Percentiles rank a stretch among this genome's conserved stretches.
phyloP scores from a whole-genome alignment of 1,140 invertebrate species.

The Gonatopus flavifemur region DNA sequence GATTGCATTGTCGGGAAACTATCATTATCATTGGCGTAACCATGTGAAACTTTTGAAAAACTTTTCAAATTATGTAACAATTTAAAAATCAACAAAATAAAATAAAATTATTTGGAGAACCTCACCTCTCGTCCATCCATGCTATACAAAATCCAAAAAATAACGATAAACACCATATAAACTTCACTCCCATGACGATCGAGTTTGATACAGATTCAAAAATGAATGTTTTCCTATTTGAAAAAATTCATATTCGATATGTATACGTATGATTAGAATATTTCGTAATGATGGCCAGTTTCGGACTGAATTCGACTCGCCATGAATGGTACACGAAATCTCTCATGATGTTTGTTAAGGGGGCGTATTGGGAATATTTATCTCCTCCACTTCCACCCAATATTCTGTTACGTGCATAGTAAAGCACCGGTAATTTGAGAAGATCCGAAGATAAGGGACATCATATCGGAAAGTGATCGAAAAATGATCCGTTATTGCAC shows the following conservation, averaged over 20 bases:
- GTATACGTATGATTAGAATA: no score
- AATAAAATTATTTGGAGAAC: no score
- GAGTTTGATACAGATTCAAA: not conserved
- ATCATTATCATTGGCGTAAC: no score
- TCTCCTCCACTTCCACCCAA: constrained; percentile 35
- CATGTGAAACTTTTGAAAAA: no score
- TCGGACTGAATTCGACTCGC: constrained; percentile 17
- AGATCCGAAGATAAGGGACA: no score
- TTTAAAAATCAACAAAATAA: no score
- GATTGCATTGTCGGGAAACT: not conserved
- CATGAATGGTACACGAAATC: not conserved
- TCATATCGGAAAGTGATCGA: no score
- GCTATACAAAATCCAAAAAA: constrained; percentile 21
- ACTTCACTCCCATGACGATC: constrained; percentile 13
- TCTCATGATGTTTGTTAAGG: constrained; percentile 2
- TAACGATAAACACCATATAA: constrained; percentile 26
- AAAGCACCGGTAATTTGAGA: no score
- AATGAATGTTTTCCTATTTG: constrained; percentile 12
- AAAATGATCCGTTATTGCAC: no score
- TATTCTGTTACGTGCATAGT: constrained; percentile 28
- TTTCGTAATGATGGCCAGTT: not conserved
- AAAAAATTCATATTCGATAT: not conserved
- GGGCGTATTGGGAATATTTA: constrained; percentile 35
- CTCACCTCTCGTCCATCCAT: constrained; percentile 40
- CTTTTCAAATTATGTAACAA: constrained; percentile 3